A percentile compares a stretch with the other conserved stretches of the same genome.
Evolutionary conservation across 2,113 vertebrate genomes (phyloP).

Genomic region (Geococcyx californianus): DNA sequence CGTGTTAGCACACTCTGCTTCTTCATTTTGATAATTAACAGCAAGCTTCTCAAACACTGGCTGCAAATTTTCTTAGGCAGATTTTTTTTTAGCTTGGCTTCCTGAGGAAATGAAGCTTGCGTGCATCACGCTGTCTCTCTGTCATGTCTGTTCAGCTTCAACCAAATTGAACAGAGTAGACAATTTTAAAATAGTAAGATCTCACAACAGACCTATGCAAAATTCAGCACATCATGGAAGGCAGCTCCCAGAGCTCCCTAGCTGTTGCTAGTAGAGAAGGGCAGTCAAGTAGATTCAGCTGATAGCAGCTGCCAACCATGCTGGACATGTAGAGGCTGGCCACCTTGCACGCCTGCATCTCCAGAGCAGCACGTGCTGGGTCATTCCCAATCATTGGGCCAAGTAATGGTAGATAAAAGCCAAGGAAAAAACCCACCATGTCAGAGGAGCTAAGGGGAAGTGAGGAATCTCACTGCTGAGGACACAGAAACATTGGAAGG

Average conservation of each 20-base stretch:
- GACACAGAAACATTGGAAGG: not conserved
- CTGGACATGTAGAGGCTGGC: not conserved
- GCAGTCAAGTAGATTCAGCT: not conserved
- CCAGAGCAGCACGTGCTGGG: not conserved
- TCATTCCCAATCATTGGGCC: not conserved
- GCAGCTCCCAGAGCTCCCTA: not conserved
- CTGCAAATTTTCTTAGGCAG: constrained; percentile 14
- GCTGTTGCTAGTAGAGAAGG: not conserved
- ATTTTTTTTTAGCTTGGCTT: not conserved
- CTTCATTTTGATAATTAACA: constrained; percentile 22
- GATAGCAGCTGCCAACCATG: not conserved
- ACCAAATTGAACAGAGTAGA: not conserved
- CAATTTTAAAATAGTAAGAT: not conserved
- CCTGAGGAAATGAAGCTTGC: constrained; percentile 59
- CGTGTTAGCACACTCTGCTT: not conserved
- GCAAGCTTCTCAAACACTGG: constrained; percentile 25
- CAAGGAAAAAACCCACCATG: not conserved
- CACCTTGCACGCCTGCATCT: not conserved
- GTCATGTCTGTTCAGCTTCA: constrained; percentile 57
- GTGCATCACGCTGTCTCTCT: constrained; percentile 29
- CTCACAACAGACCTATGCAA: not conserved
- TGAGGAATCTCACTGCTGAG: not conserved
- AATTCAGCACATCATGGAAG: not conserved
- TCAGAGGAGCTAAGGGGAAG: not conserved
- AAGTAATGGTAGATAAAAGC: not conserved